Conservation (phyloP, 35 echinoderm and acorn worm genomes). For the Anneissia japonica region DNA sequence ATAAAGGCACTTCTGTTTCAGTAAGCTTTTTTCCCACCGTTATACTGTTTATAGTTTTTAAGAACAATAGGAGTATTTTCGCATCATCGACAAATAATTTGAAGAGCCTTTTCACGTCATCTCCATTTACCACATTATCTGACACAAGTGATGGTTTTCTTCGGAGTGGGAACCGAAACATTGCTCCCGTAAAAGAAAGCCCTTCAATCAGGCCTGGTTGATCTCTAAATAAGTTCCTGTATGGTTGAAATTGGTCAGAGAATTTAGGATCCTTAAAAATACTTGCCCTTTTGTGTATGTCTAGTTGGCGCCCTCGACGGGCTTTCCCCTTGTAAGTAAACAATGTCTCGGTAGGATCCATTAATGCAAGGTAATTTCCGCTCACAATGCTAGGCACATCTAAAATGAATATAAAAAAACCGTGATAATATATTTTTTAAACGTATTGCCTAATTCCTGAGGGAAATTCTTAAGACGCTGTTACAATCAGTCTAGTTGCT, state of each 20-base stretch:
- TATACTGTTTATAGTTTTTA: constrained; percentile 33
- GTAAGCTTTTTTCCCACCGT: constrained; percentile 1
- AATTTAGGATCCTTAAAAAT: background rate
- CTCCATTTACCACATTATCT: background rate
- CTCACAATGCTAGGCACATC: constrained; percentile 66
- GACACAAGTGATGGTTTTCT: background rate
- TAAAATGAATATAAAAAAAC: constrained; percentile 20
- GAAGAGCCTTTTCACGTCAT: background rate
- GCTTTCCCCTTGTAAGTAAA: constrained; percentile 19
- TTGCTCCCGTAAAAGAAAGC: background rate
- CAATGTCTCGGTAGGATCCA: constrained; percentile 54
- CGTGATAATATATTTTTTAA: no score
- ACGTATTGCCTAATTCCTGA: no score
- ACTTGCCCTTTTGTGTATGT: background rate
- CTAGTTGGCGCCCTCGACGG: background rate
- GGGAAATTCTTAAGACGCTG: no score
- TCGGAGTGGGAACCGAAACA: constrained; percentile 12
- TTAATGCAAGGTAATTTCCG: constrained; percentile 32
- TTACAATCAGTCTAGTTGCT: no score
- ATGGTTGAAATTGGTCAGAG: background rate
- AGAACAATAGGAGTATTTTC: constrained; percentile 35
- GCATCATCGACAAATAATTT: constrained; percentile 31
- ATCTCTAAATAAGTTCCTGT: background rate
- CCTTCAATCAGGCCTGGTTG: background rate
- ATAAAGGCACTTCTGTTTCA: background rate